Evolutionary conservation across 1,140 invertebrate genomes (phyloP), one percentile per base, ranked within the genome.

Genomic region (Caerostris extrusa): DNA sequence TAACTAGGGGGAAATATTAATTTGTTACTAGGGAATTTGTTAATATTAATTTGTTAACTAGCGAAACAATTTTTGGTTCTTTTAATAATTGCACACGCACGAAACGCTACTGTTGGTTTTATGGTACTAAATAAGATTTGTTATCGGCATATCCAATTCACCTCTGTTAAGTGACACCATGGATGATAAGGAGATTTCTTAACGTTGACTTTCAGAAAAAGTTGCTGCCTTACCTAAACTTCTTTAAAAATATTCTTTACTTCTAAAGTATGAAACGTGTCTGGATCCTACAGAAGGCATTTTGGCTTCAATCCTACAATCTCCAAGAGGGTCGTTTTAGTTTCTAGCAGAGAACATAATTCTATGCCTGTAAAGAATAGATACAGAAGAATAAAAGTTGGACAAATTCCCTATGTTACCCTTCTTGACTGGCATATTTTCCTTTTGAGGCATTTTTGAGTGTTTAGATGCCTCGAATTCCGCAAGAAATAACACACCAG

Each of bases 301-400:
- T 17, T 67, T 88, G 86, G 86, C 86, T 67, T 88, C 53, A 88
- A 14, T 2, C 60, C 34, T 5, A 53, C 7, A 34, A 4, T 19
- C 34, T 67, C 5, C 7, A 14, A 67, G 3, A 50, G 57, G 86
- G 67, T 67, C 86, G 53, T 50, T 88, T 88, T 88, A 53, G 7
- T 64, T 67, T 67, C 50, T 88, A 60, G 86, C 86, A 88, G 5
- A 17, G 61, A n/a, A 17, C n/a, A 88, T 14, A 8, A 58, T 88
- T 67, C n/a, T 50, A 50, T 2, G 14, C 8, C 17, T 14, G 81
- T 56, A 53, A 77, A 19, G 83, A 50, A 86, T 34, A 8, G 57
- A 34, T 34, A 34, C 34, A 34, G 82, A n/a, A 58, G 60, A 88
- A 19, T 19, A 55, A 64, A 88, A 19, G 14, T 50, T 2, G 86